These are phyloP conservation scores for Rhodophaea formosa DNA, from an alignment of 2,888 invertebrate genomes.

Conservation along the genomic window DNA sequence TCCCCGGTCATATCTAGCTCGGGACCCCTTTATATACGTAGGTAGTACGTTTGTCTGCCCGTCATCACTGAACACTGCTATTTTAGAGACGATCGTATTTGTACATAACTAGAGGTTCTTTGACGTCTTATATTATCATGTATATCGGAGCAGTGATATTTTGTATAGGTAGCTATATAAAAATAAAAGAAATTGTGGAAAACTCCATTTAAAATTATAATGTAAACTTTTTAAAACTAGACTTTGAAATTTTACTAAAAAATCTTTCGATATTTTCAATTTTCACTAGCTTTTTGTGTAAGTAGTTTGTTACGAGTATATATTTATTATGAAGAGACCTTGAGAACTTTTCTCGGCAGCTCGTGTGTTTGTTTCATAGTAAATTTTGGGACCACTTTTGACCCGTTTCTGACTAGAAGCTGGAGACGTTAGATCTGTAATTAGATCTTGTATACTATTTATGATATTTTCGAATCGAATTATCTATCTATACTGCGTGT, in stretches of 20 bases:
- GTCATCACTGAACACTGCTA: slow-evolving; percentile 54
- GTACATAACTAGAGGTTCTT: slow-evolving; percentile 62
- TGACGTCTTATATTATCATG: slow-evolving; percentile 53
- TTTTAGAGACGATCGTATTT: slow-evolving; percentile 59
- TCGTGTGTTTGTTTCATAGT: slow-evolving; percentile 73
- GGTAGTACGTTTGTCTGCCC: slow-evolving; percentile 43
- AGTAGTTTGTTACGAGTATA: slow-evolving; percentile 51
- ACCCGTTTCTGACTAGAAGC: slow-evolving; percentile 48
- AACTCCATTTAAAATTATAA: slow-evolving; percentile 39
- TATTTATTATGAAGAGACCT: slow-evolving; percentile 40
- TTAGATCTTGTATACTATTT: slow-evolving; percentile 30
- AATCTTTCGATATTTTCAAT: slow-evolving; percentile 39
- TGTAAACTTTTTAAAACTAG: slow-evolving; percentile 53
- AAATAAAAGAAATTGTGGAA: slow-evolving; percentile 31
- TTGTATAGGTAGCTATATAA: slow-evolving; percentile 66
- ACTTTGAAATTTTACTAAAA: slow-evolving; percentile 46
- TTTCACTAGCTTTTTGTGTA: slow-evolving; percentile 64
- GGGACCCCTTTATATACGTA: slow-evolving; percentile 48
- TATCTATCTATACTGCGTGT: slow-evolving; percentile 30
- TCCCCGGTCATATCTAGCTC: slow-evolving; percentile 31
- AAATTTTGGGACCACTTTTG: slow-evolving; percentile 78
- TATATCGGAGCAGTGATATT: slow-evolving; percentile 75
- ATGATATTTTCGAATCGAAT: slow-evolving; percentile 30
- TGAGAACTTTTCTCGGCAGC: slow-evolving; percentile 47
- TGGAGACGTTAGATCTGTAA: slow-evolving; percentile 45